A percentile compares a stretch with the other conserved stretches of the same genome.
These are phyloP conservation scores for Rhyzopertha dominica DNA, from an alignment of 1,140 invertebrate genomes.

Conservation along the genomic window DNA sequence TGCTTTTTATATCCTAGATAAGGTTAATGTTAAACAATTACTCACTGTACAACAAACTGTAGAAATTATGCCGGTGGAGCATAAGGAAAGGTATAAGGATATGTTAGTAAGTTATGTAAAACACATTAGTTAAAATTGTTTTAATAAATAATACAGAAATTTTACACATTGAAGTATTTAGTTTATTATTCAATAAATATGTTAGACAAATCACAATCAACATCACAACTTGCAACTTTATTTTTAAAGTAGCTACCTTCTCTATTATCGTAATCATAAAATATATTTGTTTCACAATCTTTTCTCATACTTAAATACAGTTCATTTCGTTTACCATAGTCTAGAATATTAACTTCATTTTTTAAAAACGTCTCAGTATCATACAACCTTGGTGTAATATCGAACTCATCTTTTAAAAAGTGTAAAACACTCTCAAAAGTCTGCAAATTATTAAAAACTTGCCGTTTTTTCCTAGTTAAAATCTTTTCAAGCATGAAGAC, in stretches of 20 bases:
- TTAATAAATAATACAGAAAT: no score
- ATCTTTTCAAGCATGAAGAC: slow-evolving; percentile 88
- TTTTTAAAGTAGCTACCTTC: slow-evolving; percentile 34
- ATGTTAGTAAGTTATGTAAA: no score
- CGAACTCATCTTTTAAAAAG: slow-evolving; percentile 60
- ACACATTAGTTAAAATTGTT: no score
- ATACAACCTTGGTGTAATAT: slow-evolving; percentile 45
- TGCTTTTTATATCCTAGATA: no score
- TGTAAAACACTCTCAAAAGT: slow-evolving; percentile 63
- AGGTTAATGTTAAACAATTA: no score
- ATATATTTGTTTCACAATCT: slow-evolving; percentile 6
- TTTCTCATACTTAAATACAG: slow-evolving; percentile 26
- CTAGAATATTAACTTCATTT: slow-evolving; percentile 23
- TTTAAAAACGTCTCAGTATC: slow-evolving; percentile 38
- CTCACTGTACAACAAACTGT: no score
- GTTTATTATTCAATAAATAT: slow-evolving; percentile 37
- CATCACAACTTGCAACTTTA: slow-evolving; percentile 16
- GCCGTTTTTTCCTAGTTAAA: slow-evolving; percentile 62
- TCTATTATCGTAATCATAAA: slow-evolving; percentile 20
- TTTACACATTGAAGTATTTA: no score
- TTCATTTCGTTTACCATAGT: slow-evolving; percentile 22
- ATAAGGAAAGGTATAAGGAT: no score
- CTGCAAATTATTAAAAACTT: slow-evolving; percentile 73
- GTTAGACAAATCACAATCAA: slow-evolving; percentile 26
- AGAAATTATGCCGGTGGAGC: no score